Evolutionary conservation across 1,140 invertebrate species (phyloP).

Genomic region (Tetramorium simillimum): DNA sequence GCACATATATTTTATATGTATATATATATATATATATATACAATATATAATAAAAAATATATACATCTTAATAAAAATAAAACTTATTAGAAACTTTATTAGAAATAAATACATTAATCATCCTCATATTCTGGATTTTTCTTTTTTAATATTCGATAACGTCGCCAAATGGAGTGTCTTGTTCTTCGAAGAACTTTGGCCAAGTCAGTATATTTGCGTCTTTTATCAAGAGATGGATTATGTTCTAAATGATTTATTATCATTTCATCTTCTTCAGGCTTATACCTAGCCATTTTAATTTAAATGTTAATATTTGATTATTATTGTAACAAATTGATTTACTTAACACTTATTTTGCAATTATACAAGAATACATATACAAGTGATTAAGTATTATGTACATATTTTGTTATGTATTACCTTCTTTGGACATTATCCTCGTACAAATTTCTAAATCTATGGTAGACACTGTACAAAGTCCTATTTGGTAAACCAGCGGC

Average conservation of each 20-base stretch:
- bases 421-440: slow-evolving; percentile 62
- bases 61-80: too few species aligned
- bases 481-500: slow-evolving; percentile 76
- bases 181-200: slow-evolving; percentile 78
- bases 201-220: slow-evolving; percentile 73
- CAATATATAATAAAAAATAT: too few species aligned
- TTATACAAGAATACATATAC: neutral
- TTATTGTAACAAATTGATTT: slow-evolving; percentile 1
- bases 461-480: slow-evolving; percentile 78
- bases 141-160: slow-evolving; percentile 73
- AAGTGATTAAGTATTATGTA: neutral
- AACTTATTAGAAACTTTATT: neutral
- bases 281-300: slow-evolving; percentile 54
- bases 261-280: slow-evolving; percentile 70
- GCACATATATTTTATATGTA: too few species aligned
- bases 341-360: neutral
- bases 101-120: neutral
- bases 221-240: slow-evolving; percentile 60
- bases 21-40: too few species aligned
- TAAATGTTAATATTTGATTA: neutral
- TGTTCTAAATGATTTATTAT: slow-evolving; percentile 75
- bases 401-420: slow-evolving; percentile 61
- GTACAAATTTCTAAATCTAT: slow-evolving; percentile 76
- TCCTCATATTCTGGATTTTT: slow-evolving; percentile 37
- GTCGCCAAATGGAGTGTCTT: slow-evolving; percentile 79